Percentiles rank a stretch among this genome's conserved stretches.
phyloP scores from a whole-genome alignment of 2,113 vertebrate genomes.

The Chlorodrepanis virens region DNA sequence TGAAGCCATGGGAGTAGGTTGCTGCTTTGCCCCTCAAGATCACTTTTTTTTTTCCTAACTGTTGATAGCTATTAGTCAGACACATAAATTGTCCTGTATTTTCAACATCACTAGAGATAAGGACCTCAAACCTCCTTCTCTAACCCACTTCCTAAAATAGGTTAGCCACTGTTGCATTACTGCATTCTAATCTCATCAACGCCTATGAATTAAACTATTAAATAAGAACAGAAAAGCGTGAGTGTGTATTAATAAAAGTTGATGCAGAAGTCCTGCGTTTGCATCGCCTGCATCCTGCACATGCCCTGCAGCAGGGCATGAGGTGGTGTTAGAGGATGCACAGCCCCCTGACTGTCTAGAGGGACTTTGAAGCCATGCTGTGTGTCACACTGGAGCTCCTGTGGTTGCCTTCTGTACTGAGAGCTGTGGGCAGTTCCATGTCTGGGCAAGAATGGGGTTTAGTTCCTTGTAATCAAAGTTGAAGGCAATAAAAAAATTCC shows the following conservation, averaged over 20 bases:
- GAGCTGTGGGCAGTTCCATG: neutral
- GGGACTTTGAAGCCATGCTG: neutral
- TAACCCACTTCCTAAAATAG: slow-evolving; percentile 29
- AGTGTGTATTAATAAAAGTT: neutral
- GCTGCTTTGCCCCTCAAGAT: neutral
- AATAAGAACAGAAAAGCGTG: neutral
- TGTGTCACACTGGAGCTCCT: neutral
- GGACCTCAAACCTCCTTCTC: neutral
- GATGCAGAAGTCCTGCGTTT: neutral
- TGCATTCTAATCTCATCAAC: neutral
- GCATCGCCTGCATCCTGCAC: neutral
- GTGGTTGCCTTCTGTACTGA: neutral
- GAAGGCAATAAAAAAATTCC: neutral
- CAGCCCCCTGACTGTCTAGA: fast-evolving
- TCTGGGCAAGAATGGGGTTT: neutral
- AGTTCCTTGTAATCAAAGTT: neutral
- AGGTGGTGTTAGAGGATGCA: neutral
- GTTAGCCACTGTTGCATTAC: neutral
- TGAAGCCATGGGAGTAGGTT: neutral
- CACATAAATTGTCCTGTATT: neutral
- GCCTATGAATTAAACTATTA: neutral
- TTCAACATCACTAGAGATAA: neutral
- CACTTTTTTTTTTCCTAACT: neutral
- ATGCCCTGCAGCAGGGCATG: neutral
- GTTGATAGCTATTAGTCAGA: neutral